These are phyloP conservation scores for Thera britannica DNA, from an alignment of 2,888 invertebrate species.

Conservation along the genomic window DNA sequence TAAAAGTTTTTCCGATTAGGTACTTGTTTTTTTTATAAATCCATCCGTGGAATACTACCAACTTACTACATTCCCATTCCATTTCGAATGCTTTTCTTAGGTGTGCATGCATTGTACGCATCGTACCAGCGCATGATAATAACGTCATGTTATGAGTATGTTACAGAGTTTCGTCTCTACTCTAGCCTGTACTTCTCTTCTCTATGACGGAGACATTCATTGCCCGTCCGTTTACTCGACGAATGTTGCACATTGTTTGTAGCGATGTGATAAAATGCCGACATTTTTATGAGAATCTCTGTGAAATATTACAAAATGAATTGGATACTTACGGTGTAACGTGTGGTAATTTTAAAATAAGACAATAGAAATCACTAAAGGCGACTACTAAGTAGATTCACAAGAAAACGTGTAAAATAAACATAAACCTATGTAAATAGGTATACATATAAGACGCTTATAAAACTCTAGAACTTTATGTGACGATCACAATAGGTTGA, in stretches of 20 bases:
- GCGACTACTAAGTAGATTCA: neutral
- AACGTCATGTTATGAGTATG: neutral
- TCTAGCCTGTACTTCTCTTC: neutral
- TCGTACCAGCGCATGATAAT: too few species aligned
- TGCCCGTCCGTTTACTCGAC: slow-evolving; percentile 28
- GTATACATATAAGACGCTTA: too few species aligned
- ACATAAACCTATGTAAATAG: neutral
- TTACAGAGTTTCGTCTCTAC: slow-evolving; percentile 21
- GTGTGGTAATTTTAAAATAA: slow-evolving; percentile 1
- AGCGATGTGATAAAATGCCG: slow-evolving; percentile 32
- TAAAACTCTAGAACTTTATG: too few species aligned
- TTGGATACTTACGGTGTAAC: slow-evolving; percentile 12
- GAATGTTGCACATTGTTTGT: slow-evolving; percentile 35
- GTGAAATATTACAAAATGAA: slow-evolving; percentile 27
- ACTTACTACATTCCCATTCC: too few species aligned
- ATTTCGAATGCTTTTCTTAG: too few species aligned
- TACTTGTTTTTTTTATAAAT: too few species aligned
- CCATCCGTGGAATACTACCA: too few species aligned
- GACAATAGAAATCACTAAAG: neutral
- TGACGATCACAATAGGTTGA: too few species aligned
- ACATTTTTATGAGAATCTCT: slow-evolving; percentile 33
- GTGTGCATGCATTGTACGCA: too few species aligned
- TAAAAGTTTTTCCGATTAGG: too few species aligned
- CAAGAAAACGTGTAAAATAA: neutral
- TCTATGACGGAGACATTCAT: slow-evolving; percentile 11